phyloP scores from a whole-genome alignment of 1,140 invertebrate genomes.

The Drosophila malerkotliana region DNA sequence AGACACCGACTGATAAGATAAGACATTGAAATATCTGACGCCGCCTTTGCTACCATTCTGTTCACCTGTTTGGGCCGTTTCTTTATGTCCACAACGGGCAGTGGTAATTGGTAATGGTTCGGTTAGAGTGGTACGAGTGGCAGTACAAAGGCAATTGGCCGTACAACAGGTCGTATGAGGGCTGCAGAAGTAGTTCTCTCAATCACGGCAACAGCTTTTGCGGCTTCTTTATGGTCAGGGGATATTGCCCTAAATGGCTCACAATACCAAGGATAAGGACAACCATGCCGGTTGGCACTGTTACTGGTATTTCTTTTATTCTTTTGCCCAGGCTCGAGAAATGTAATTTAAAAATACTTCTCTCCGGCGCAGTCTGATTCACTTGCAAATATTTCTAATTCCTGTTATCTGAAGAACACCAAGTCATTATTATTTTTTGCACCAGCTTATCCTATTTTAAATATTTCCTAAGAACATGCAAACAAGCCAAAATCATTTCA shows the following conservation, averaged over 20 bases:
- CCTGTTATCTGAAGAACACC: constrained; percentile 17
- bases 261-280: constrained; percentile 35
- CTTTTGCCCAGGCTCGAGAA: background rate
- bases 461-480: constrained; percentile 61
- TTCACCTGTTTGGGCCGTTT: constrained; percentile 13
- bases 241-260: constrained; percentile 36
- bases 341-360: constrained; percentile 23
- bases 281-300: background rate
- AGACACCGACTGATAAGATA: constrained; percentile 65
- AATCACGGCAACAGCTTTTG: constrained; percentile 36
- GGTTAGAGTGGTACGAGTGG: background rate
- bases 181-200: constrained; percentile 21
- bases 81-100: constrained; percentile 22
- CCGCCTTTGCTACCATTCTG: background rate
- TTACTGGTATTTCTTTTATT: constrained; percentile 20
- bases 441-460: constrained; percentile 42
- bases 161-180: constrained; percentile 72
- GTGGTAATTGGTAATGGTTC: constrained; percentile 35
- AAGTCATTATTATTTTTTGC: constrained; percentile 1
- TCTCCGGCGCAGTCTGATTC: constrained; percentile 9
- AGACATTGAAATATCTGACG: constrained; percentile 33
- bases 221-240: constrained; percentile 32
- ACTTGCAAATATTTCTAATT: constrained; percentile 30
- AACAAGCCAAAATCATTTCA: constrained; percentile 58
- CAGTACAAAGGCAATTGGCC: constrained; percentile 28